phyloP scores from a whole-genome alignment of 2,797 vertebrate species.

The Furcifer pardalis region DNA sequence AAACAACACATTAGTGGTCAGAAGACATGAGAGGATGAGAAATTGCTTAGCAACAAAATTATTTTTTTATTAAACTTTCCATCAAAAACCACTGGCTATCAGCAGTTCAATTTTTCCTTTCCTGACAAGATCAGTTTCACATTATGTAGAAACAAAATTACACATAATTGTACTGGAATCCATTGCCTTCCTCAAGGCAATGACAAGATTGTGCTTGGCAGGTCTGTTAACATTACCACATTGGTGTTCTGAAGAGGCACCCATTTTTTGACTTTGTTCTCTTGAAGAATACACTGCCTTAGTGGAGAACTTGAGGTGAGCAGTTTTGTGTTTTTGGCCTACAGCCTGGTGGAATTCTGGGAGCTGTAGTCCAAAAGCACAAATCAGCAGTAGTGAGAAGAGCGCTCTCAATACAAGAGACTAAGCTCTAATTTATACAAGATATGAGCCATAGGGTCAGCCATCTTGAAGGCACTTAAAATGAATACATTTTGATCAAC shows the following conservation, averaged over 20 bases:
- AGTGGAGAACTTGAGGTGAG: too few relatives aligned
- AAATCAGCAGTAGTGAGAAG: neutral
- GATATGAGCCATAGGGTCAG: neutral
- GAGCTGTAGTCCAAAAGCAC: too few relatives aligned
- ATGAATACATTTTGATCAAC: neutral
- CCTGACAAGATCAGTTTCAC: conserved; percentile 46
- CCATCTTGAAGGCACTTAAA: neutral
- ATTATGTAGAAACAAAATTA: conserved; percentile 62
- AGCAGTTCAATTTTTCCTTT: conserved; percentile 8
- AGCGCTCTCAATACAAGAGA: conserved; percentile 46
- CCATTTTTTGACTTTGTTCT: conserved; percentile 34
- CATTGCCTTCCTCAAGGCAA: conserved; percentile 61
- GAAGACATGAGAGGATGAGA: conserved; percentile 38
- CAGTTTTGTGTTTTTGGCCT: too few relatives aligned
- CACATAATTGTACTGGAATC: conserved; percentile 58
- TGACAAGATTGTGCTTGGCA: conserved; percentile 47
- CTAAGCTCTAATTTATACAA: neutral
- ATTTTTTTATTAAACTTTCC: conserved; percentile 39
- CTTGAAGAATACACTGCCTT: conserved; percentile 15
- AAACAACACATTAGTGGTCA: conserved; percentile 51
- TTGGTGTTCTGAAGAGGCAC: conserved; percentile 45
- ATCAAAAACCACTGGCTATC: conserved; percentile 52
- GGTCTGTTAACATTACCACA: conserved; percentile 48
- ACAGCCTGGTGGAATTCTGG: too few relatives aligned
- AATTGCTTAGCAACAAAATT: conserved; percentile 43